Evolutionary conservation across 2,113 vertebrate genomes (phyloP), one percentile per base, ranked within the genome.

Genomic region (Prunella himalayana): DNA sequence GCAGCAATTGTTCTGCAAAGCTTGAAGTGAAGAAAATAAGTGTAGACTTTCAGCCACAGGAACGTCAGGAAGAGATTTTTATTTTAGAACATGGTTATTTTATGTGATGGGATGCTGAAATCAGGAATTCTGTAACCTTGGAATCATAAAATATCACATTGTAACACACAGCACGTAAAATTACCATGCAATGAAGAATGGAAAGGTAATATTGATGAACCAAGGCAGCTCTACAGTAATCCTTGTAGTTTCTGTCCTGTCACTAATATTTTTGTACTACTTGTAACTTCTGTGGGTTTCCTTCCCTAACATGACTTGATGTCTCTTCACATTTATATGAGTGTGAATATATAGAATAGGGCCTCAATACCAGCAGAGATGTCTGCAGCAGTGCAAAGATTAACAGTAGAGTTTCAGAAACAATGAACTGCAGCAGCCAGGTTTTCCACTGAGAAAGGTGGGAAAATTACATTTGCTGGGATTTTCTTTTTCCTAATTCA

Each of bases 1-100:
- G 73, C 66, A 81, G 66, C 83, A 76, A 37, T 95, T 92, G 66
- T 92, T 95, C 56, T 86, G 45, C 90, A 82, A 79, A 81, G 88
- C 77, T 76, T 90, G 86, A 88, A 71, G 41, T 0, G 2, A 60
- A 90, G 65, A 70, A 93, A 90, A 49, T 90, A 90, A 94, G 39
- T 39, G 13, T 42, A 71, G 41, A 13, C 42, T 90, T 81, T n/a
- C 0, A 8, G 56, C 37, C 72, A n/a, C 1, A 3, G 0, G 0
- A 90, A 44, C 3, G 17, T 81, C 41, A 35, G 61, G 57, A 78
- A 64, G 33, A 44, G 56, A 33, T 73, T 93, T 83, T 80, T 70
- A 47, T 86, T 81, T 80, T 72, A 73, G 82, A 22, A 11, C 54
- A 31, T 49, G 1, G 2, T 59, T 82, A 73, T 51, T 92, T 92